Evolutionary conservation across 2,888 invertebrate genomes (phyloP), one percentile per base, ranked within the genome.

Genomic region (Galerucella pusilla): DNA sequence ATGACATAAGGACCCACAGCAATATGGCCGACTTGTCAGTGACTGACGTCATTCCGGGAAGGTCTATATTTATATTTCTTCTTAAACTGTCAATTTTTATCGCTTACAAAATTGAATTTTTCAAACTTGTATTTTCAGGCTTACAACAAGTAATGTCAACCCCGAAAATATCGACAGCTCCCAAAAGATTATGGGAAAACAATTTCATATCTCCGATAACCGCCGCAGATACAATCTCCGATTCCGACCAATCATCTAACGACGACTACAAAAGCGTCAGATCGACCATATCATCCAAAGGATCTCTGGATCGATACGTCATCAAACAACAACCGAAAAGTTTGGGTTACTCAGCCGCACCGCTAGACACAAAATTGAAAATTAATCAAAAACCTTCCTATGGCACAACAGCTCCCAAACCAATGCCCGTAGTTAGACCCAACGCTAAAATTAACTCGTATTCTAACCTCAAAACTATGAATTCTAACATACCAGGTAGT

Each of bases 101-200:
- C 35, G 4, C 35, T 35, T 35, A 35, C 35, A 35, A 35, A 2
- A 35, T 35, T 35, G 2, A 35, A 2, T 35, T 4, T 35, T 35
- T 35, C 7, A 35, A 35, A 35, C 7, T 7, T 35, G 1, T 35
- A 35, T 7, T 16, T 57, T 57, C 20, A 86, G 85, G 83, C 80
- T 79, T 86, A 52, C 83, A 84, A 71, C 85, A 85, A 79, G 84
- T 85, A 6, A 86, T 87, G 85, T 88, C 88, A 14, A 88, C 88
- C 14, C 87, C 88, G 59, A 86, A 85, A 80, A 82, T 83, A 3
- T 76, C 77, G 28, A 71, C 75, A 25, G 77, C 20, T 14, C 69
- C 66, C 35, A 80, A 78, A 52, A 80, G 75, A 63, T 65, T 81
- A 5, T 81, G 77, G 85, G 77, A 86, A 80, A 74, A 83, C 67